Conservation (phyloP, 2,797 vertebrate species). For the Xenops minutus region DNA sequence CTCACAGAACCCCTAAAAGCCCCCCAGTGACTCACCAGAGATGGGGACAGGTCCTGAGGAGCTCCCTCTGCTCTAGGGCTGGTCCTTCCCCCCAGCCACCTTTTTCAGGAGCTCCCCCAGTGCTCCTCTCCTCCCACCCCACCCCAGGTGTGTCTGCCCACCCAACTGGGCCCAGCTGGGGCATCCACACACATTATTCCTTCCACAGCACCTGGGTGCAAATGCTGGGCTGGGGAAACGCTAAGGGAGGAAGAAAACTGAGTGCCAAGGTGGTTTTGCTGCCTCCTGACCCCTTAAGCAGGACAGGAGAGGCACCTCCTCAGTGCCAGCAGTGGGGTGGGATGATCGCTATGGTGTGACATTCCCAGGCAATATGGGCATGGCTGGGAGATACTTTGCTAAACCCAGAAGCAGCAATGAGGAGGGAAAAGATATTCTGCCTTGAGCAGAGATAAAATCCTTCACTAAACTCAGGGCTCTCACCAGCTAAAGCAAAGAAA, state of each 20-base stretch:
- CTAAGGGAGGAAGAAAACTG: not conserved
- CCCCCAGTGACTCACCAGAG: fast-evolving
- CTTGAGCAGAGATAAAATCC: not conserved
- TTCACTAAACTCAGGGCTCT: not conserved
- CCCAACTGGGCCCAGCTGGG: not conserved
- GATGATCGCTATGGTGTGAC: fast-evolving
- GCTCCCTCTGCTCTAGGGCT: fast-evolving
- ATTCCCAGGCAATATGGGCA: fast-evolving
- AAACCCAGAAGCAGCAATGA: not conserved
- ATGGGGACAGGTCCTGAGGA: fast-evolving
- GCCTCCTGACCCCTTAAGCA: not conserved
- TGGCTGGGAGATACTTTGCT: not conserved
- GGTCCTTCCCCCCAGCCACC: fast-evolving
- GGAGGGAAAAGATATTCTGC: not conserved
- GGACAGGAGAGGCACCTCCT: not conserved
- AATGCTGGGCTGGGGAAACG: fast-evolving
- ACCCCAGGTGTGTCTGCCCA: not conserved
- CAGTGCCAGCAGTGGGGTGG: not conserved
- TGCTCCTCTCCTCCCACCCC: not conserved
- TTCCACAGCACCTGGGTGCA: not conserved
- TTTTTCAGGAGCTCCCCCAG: not conserved
- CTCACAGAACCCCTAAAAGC: fast-evolving
- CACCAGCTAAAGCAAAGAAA: not conserved
- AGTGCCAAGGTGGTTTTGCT: not conserved
- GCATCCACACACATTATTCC: fast-evolving